Base-by-base conservation (phyloP, 2,113 vertebrate genomes). In the Tupaia tana region DNA sequence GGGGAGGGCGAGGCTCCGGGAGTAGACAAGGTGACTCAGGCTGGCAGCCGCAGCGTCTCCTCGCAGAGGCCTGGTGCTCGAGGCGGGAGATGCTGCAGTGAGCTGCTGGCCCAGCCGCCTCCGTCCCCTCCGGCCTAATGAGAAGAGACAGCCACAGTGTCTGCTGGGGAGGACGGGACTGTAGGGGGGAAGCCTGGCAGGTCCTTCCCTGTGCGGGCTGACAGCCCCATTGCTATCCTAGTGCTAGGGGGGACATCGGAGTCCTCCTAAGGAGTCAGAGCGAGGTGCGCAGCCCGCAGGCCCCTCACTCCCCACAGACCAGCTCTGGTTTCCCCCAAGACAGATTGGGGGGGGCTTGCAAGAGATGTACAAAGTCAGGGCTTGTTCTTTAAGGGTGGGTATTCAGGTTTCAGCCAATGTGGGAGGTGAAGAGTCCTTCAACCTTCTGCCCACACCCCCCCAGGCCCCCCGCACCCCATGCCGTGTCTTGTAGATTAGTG, bases 21-120 rank as follows among this genome's bases (percentile, higher is more conserved):
- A 92, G 14, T 58, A 67, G 91, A 93, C 89, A 78, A 89, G 83
- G 94, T 94, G 95, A 96, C 89, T 85, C 16, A 9, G 86, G 89
- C 27, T 80, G 91, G 81, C 86, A 89, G 89, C 75, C 83, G 29
- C 9, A 2, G 12, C 0, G 6, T 88, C 92, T 83, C 34, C 59
- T 29, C 0, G 59, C 43, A 7, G 25, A 69, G 43, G 18, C 43
- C 25, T 56, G 64, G 88, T 52, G n/a, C 74, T 94, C 70, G 1
- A 14, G 11, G 92, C 52, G 29, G 93, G 79, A 94, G 91, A 25
- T 5, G 22, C 70, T 84, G 61, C 16, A 43, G 75, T 9, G 67
- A 70, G 77, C 80, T 15, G 6, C 67, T 71, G 94, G 34, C 11
- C 25, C 2, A n/a, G 61, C 52, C 29, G 80, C 31, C 29, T 95